Evolutionary conservation across 2,888 invertebrate genomes (phyloP), one percentile per base, ranked within the genome.

Genomic region (Caenorhabditis parvicauda): DNA sequence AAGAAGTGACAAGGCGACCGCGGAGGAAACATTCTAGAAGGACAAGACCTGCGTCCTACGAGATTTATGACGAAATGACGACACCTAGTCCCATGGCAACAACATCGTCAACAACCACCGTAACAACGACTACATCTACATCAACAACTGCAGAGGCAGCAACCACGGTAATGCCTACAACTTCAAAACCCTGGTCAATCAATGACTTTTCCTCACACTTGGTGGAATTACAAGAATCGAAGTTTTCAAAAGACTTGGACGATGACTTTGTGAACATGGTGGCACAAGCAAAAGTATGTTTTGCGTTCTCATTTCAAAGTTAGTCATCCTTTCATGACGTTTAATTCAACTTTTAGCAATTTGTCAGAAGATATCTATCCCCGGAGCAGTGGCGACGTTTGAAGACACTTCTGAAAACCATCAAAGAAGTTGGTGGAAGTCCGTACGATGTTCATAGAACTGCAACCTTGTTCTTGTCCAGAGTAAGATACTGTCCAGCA

Each of bases 341-440:
- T 6, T 4, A 17, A 22, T 41, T 6, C 7, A 6, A 17, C 9
- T 41, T 61, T 24, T 29, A 64, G 67, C 59, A 62, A 9, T 67
- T 67, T 32, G 55, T 67, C 4, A 49, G 51, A 6, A 47, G 64
- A 14, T 67, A 67, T 17, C 25, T 67, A 4, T 59, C 64, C 7
- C 58, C 57, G 9, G 62, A 60, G 14, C 64, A 67, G 46, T 67
- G 67, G 67, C 50, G 59, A 17, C 59, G 57, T 14, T 38, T 67
- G 22, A 42, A 59, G 43, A 59, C 57, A 12, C 44, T 67, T 3
- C 25, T 67, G 43, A 54, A 57, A 27, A 67, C 64, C 7, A 64
- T 67, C 0, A 48, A 50, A 46, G 63, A 63, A 55, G 59, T 59
- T 21, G 59, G 59, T 5, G 63, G 63, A 14, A 48, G 52, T 7